Conservation (phyloP, 2,888 invertebrate species). For the Eulithis testata region DNA sequence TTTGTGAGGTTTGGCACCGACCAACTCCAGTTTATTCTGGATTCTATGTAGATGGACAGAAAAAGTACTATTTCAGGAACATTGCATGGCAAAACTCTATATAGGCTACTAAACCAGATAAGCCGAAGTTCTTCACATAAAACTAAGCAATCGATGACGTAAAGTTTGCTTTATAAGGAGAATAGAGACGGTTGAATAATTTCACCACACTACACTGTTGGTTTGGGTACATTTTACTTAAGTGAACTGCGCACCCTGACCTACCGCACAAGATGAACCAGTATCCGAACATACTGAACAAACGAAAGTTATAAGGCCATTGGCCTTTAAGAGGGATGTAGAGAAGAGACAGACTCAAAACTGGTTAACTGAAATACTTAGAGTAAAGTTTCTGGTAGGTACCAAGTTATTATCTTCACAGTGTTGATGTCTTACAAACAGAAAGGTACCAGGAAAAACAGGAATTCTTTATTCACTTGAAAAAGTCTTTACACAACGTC, state of each 20-base stretch:
- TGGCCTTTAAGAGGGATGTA: conserved; percentile 3
- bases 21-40: conserved; percentile 15
- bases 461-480: conserved; percentile 22
- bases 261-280: conserved; percentile 2
- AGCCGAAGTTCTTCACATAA: too few relatives aligned
- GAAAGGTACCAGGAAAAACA: conserved; percentile 9
- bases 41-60: conserved; percentile 7
- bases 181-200: neutral
- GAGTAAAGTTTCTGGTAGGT: neutral
- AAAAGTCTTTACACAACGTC: conserved; percentile 28
- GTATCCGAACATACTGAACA: neutral
- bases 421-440: neutral
- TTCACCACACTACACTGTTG: neutral
- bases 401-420: neutral
- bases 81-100: neutral
- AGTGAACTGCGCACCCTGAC: conserved; percentile 1
- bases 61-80: neutral
- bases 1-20: conserved; percentile 49
- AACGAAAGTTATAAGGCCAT: neutral
- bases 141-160: too few relatives aligned
- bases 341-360: neutral
- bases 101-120: neutral
- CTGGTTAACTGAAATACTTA: neutral
- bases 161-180: neutral
- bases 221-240: neutral